Base-by-base conservation (phyloP, 2,113 vertebrate species). In the Macaca mulatta region DNA sequence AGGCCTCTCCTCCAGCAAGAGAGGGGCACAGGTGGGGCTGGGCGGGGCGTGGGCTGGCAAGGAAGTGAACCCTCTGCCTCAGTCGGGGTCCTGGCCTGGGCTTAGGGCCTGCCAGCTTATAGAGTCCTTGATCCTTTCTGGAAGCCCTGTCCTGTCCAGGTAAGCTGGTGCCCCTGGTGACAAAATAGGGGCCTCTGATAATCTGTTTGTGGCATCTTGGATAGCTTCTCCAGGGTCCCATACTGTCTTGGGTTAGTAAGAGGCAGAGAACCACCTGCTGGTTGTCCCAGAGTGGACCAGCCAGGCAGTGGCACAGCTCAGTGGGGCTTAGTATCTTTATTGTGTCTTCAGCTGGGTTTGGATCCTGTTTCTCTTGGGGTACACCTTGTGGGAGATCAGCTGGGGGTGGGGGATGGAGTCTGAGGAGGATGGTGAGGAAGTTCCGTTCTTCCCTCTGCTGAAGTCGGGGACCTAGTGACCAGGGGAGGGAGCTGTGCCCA, bases 71-170 rank as follows among this genome's bases (percentile, higher is more conserved):
- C 43, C 67, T 83, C 6, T 0, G 2, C 38, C 59, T 83, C 64
- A 48, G 48, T 83, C 75, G 48, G 55, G 86, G 83, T 35, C 35
- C 78, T 90, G 82, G 38, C n/a, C 22, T 50, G 81, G 89, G 55
- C 83, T 90, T 84, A 74, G 86, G 64, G 50, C 57, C 82, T 50
- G 22, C 13, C 13, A n/a, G 50, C 50, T 70, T 85, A 35, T 14
- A 35, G 52, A 91, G 79, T 59, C 59, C 92, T 89, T 72, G 79
- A 57, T 61, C 79, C 50, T 48, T 93, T 95, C 81, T 35, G 67
- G 93, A 97, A 93, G 83, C 75, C 35, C 89, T 82, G 48, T 55
- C 45, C 75, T 84, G 78, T 43, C 40, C 64, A 94, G 96, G 96
- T 97, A 95, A 97, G 94, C 64, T 89, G 43, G 77, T 74, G 27